These are phyloP conservation scores for Poecilia velifera DNA, from an alignment of 2,797 vertebrate genomes.

Conservation along the genomic window DNA sequence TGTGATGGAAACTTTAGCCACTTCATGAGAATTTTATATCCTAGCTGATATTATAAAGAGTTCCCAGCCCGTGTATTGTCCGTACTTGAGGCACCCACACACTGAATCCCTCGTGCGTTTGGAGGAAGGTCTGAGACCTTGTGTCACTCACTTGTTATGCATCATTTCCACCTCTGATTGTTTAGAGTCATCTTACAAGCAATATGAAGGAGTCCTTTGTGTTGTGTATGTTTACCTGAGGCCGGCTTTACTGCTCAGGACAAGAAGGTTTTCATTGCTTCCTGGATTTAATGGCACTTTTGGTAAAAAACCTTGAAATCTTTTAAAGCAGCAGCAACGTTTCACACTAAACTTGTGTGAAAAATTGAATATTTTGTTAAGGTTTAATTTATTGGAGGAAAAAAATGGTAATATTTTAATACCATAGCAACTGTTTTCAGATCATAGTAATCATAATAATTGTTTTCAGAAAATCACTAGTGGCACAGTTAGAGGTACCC, in stretches of 20 bases:
- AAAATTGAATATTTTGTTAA: neutral
- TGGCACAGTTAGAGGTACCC: neutral
- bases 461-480: neutral
- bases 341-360: neutral
- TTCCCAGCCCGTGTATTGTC: slow-evolving; percentile 33
- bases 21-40: slow-evolving; percentile 73
- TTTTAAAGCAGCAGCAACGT: neutral
- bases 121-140: slow-evolving; percentile 29
- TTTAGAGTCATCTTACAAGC: slow-evolving; percentile 59
- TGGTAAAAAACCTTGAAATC: neutral
- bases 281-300: neutral
- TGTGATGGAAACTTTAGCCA: slow-evolving; percentile 66
- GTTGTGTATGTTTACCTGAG: slow-evolving; percentile 26
- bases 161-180: slow-evolving; percentile 55
- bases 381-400: neutral
- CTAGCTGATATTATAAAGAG: slow-evolving; percentile 61
- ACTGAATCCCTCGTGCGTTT: slow-evolving; percentile 35
- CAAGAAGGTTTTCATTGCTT: neutral
- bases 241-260: slow-evolving; percentile 12
- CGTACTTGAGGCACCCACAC: slow-evolving; percentile 57
- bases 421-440: neutral
- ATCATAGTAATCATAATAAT: neutral
- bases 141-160: slow-evolving; percentile 35
- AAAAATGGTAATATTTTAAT: neutral
- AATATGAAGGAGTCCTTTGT: slow-evolving; percentile 40